phyloP scores from a whole-genome alignment of 2,797 vertebrate species.

The Falco novaeseelandiae region DNA sequence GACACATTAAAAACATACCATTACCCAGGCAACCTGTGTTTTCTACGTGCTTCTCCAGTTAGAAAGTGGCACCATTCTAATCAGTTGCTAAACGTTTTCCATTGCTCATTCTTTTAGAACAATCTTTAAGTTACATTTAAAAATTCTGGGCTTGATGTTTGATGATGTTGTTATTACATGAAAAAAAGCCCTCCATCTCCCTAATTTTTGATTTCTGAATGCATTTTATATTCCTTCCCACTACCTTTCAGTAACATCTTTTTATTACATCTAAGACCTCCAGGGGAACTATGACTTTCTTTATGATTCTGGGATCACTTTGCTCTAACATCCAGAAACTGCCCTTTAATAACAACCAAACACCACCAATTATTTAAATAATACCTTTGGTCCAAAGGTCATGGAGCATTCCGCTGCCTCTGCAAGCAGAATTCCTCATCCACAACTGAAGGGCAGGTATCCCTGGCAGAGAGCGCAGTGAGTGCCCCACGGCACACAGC shows the following conservation, averaged over 20 bases:
- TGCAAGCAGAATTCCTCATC: slow-evolving; percentile 27
- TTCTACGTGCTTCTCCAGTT: neutral
- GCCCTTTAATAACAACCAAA: neutral
- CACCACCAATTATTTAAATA: neutral
- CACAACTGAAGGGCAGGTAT: neutral
- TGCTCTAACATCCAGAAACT: neutral
- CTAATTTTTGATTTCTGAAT: neutral
- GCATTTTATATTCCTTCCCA: neutral
- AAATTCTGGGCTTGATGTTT: neutral
- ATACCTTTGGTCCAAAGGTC: slow-evolving; percentile 36
- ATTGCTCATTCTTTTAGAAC: neutral
- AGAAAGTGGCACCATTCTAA: neutral
- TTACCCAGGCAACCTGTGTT: neutral
- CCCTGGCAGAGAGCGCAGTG: neutral
- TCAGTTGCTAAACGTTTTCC: neutral
- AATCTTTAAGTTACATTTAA: neutral
- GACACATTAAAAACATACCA: neutral
- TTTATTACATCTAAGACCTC: neutral
- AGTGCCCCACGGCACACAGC: neutral
- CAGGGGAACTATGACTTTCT: neutral
- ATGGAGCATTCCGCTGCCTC: slow-evolving; percentile 4
- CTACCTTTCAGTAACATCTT: neutral
- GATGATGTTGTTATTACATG: neutral
- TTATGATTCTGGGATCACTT: neutral
- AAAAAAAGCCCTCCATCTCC: neutral